Evolutionary conservation across 2,888 invertebrate genomes (phyloP).

Genomic region (Drosophila fungiperda): DNA sequence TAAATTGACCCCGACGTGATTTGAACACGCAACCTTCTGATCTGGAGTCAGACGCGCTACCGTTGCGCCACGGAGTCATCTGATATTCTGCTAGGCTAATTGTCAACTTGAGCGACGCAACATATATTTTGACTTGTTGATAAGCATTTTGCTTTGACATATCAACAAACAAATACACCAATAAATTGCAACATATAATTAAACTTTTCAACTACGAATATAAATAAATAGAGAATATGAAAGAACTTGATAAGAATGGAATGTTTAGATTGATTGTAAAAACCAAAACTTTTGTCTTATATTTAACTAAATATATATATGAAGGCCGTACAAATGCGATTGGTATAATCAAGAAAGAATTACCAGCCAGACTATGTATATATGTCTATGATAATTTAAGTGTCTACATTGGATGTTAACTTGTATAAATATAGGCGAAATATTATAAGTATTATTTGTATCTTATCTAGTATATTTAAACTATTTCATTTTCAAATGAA

Average conservation of each 20-base stretch:
- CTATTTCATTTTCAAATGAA: background rate
- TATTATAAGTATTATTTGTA: background rate
- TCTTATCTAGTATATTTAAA: background rate
- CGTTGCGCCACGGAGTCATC: slow-evolving; percentile 74
- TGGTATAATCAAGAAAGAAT: background rate
- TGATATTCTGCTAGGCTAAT: background rate
- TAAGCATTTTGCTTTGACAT: background rate
- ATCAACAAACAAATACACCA: background rate
- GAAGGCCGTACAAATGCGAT: background rate
- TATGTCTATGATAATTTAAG: background rate
- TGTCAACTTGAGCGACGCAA: slow-evolving; percentile 10
- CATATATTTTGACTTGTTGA: background rate
- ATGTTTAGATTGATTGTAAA: no score
- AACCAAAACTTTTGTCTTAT: slow-evolving; percentile 5
- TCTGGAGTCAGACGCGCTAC: slow-evolving; percentile 77
- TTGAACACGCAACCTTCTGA: slow-evolving; percentile 78
- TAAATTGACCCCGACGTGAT: slow-evolving; percentile 72
- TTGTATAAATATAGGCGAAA: background rate
- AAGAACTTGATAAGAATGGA: slow-evolving; percentile 12
- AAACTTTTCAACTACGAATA: background rate
- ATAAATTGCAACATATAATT: background rate
- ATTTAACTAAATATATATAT: background rate
- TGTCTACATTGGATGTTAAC: background rate
- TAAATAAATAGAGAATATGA: slow-evolving; percentile 9
- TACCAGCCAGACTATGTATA: background rate